phyloP scores from a whole-genome alignment of 2,888 invertebrate genomes.

The Quadriops clusia region DNA sequence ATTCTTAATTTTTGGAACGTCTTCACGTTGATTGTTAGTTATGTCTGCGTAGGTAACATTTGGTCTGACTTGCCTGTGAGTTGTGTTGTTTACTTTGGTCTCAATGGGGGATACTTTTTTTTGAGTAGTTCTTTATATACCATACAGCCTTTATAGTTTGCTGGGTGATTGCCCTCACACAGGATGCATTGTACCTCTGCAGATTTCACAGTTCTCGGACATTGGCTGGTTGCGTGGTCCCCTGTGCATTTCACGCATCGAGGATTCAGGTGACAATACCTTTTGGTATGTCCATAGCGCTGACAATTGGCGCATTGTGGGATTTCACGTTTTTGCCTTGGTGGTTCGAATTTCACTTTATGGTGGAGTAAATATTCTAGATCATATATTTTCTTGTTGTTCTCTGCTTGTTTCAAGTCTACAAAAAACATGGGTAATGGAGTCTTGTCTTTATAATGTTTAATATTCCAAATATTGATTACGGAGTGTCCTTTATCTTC shows the following conservation, averaged over 20 bases:
- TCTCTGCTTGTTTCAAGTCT: conserved; percentile 6
- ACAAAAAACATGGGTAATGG: conserved; percentile 6
- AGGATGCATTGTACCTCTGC: conserved; percentile 6
- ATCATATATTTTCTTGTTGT: conserved; percentile 10
- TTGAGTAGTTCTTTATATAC: conserved; percentile 8
- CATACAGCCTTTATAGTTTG: conserved; percentile 9
- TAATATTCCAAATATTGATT: conserved; percentile 5
- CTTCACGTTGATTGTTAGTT: too few species aligned
- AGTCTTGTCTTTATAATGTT: neutral
- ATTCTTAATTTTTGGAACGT: too few species aligned
- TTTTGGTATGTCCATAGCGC: conserved; percentile 17
- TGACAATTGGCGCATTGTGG: conserved; percentile 17
- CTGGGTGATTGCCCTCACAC: conserved; percentile 8
- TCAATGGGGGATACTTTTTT: conserved; percentile 4
- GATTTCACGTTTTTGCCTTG: conserved; percentile 10
- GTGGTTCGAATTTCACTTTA: conserved; percentile 10
- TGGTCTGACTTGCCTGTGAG: neutral
- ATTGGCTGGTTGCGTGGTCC: conserved; percentile 11
- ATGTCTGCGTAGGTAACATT: neutral
- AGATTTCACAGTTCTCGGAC: conserved; percentile 3
- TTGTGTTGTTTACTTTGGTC: neutral
- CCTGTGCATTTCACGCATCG: conserved; percentile 15
- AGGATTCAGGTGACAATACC: conserved; percentile 14
- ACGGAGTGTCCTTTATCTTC: conserved; percentile 2
- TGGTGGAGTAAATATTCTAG: conserved; percentile 1